phyloP scores from a whole-genome alignment of 1,140 invertebrate species.

The Steinernema feltiae region DNA sequence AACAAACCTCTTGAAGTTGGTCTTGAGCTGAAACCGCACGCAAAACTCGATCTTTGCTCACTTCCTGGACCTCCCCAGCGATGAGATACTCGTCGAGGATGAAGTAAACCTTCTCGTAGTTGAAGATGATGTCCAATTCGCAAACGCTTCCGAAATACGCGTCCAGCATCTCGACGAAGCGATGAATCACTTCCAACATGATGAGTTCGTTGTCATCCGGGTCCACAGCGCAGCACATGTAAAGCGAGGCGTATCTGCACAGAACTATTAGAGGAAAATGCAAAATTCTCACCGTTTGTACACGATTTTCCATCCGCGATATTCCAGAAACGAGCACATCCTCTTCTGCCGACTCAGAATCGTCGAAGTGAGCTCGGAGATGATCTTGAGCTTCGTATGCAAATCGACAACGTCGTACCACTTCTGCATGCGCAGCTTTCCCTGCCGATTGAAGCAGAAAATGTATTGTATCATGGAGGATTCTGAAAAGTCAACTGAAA shows the following conservation, averaged over 20 bases:
- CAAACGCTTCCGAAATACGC: constrained; percentile 99
- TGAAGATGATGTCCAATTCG: constrained; percentile 98
- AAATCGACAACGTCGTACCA: constrained; percentile 71
- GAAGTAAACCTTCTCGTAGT: constrained; percentile 99
- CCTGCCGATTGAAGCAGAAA: constrained; percentile 94
- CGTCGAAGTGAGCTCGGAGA: constrained; percentile 89
- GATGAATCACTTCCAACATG: constrained; percentile 92
- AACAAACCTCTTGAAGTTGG: background rate
- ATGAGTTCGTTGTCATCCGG: constrained; percentile 94
- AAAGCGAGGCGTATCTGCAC: constrained; percentile 90
- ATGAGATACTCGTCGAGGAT: constrained; percentile 93
- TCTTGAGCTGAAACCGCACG: background rate
- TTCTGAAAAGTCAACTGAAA: background rate
- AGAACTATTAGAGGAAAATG: background rate
- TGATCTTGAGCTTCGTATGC: constrained; percentile 92
- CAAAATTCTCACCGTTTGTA: constrained; percentile 78
- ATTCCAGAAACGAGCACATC: constrained; percentile 98
- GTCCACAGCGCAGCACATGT: constrained; percentile 98
- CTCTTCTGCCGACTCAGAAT: constrained; percentile 96
- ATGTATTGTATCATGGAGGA: constrained; percentile 52
- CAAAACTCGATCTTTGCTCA: background rate
- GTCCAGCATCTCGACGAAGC: constrained; percentile 95
- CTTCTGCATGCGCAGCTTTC: constrained; percentile 92
- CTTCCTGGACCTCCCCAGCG: constrained; percentile 93
- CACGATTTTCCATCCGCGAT: constrained; percentile 97